Conservation (phyloP, 35 echinoderm and acorn worm species). For the Nesometra sesokonis region DNA sequence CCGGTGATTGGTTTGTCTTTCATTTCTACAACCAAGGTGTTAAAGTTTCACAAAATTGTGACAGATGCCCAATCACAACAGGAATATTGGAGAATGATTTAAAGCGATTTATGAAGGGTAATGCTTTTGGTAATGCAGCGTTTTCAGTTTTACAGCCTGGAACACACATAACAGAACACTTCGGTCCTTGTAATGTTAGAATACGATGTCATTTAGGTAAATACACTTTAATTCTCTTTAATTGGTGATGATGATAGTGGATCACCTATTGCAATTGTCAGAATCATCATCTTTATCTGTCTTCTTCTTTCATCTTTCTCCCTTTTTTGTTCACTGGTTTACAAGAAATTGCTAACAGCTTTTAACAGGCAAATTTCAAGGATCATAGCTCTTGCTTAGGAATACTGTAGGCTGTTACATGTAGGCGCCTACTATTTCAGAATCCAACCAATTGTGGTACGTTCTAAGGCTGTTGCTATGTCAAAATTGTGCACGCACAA, state of each 20-base stretch:
- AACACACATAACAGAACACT: conserved; percentile 55
- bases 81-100: conserved; percentile 19
- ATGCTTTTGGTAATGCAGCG: conserved; percentile 49
- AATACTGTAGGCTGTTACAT: too few species aligned
- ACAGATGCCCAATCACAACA: conserved; percentile 26
- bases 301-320: too few species aligned
- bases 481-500: too few species aligned
- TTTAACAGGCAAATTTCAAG: too few species aligned
- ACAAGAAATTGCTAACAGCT: too few species aligned
- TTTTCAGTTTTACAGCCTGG: conserved; percentile 60
- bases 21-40: conserved; percentile 55
- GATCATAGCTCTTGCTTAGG: too few species aligned
- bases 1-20: conserved; percentile 46
- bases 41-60: conserved; percentile 33
- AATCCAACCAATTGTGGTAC: too few species aligned
- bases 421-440: too few species aligned
- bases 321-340: too few species aligned
- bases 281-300: too few species aligned
- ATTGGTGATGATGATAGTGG: not conserved
- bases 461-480: too few species aligned
- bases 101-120: conserved; percentile 12
- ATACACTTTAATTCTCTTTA: not conserved
- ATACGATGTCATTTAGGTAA: conserved; percentile 61
- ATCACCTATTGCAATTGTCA: too few species aligned
- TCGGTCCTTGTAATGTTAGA: conserved; percentile 44